Evolutionary conservation across 30 jellyfish, hydroid and myxozoan genomes (phyloP), one percentile per base, ranked within the genome.

Genomic region (Cassiopea andromeda): DNA sequence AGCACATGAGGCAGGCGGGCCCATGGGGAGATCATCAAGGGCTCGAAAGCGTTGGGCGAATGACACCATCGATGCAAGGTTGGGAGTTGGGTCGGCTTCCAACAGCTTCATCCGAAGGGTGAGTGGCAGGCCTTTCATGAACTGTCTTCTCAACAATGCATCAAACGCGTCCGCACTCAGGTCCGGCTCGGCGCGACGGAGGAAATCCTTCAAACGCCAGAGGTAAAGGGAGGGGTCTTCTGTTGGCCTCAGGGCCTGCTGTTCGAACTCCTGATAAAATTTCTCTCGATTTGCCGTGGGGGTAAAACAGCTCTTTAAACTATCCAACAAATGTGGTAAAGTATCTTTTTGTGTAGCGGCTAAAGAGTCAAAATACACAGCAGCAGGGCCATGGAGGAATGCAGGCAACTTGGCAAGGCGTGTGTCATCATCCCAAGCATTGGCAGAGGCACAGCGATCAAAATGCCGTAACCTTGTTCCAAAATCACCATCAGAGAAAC

Each of bases 381-480:
- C 81, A 60, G 90, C 78, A 10, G 88, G 88, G 77, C 88, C 88
- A 38, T 57, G 77, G 17, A 78, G 73, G 73, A 64, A 64, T 5
- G 90, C 90, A 81, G 90, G 90, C 69, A 81, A 48, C 48, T 81
- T 81, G 70, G 48, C 72, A 18, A 81, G 81, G 81, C 91, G 84
- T 10, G 77, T 83, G 60, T 48, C 91, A n/a, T 46, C 76, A 49
- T 83, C 48, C 91, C 91, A 83, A 7, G 76, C 73, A 46, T 83
- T 67, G 60, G 84, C 91, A n/a, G 77, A 45, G 46, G 91, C 91
- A 69, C 91, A 83, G 50, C 91, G 84, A 38, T 83, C 91, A 83
- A 68, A 83, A 68, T 83, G 91, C n/a, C 83, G 84, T 46, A 83
- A 69, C 91, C 77, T 69, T 2, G 83, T 49, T 45, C 66, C 69